Percentiles rank a stretch among this genome's conserved stretches.
These are phyloP conservation scores for Octomys mimax DNA, from an alignment of 2,797 vertebrate species.

Conservation along the genomic window DNA sequence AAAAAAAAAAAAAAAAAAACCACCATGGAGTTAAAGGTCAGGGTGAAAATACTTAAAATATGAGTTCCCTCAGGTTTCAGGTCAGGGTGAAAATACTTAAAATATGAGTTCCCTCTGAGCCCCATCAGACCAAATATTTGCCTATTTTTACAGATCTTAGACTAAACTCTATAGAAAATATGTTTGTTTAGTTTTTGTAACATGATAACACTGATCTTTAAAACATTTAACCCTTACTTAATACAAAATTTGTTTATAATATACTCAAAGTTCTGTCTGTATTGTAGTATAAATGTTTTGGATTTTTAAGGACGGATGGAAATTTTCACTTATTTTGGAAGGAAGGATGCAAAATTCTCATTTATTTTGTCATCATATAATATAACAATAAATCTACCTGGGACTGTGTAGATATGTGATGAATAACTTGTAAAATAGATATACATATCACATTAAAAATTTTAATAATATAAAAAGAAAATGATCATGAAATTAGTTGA, in stretches of 20 bases:
- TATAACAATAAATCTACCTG: background rate
- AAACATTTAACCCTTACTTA: conserved; percentile 28
- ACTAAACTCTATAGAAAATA: background rate
- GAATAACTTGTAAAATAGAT: conserved; percentile 22
- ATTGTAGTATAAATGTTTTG: background rate
- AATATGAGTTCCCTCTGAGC: background rate
- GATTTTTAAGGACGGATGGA: background rate
- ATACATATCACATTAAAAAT: background rate
- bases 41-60: background rate
- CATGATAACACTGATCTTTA: background rate
- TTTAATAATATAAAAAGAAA: conserved; percentile 52
- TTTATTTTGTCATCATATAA: conserved; percentile 29
- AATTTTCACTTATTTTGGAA: background rate
- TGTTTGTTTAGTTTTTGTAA: background rate
- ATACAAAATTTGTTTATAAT: conserved; percentile 10
- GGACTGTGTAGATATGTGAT: background rate
- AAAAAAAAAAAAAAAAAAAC: background rate
- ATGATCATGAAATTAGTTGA: background rate
- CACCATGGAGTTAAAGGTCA: background rate
- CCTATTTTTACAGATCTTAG: conserved; percentile 2
- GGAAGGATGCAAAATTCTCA: background rate
- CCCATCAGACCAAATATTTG: background rate
- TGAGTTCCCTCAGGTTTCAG: background rate
- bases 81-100: background rate
- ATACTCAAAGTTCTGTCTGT: background rate